phyloP scores from a whole-genome alignment of 2,888 invertebrate species.

The Pomacea canaliculata region DNA sequence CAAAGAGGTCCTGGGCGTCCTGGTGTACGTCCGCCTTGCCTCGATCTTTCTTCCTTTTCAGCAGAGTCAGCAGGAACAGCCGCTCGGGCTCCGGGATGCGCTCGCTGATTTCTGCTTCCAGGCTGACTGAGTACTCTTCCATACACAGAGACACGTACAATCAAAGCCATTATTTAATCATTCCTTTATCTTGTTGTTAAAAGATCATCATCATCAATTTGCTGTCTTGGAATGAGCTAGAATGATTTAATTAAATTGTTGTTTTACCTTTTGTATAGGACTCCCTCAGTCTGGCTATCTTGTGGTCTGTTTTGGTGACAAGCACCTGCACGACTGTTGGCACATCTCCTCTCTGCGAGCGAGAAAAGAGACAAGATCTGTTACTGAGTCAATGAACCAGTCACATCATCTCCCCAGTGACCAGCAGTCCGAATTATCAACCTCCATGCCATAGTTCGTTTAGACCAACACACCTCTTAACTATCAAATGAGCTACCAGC shows the following conservation, averaged over 20 bases:
- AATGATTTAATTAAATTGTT: too few species aligned
- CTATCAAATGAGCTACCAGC: too few species aligned
- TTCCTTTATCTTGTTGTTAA: too few species aligned
- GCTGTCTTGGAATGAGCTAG: too few species aligned
- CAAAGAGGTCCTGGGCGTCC: constrained; percentile 51
- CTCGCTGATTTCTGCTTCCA: constrained; percentile 52
- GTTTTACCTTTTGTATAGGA: constrained; percentile 53
- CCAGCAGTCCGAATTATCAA: too few species aligned
- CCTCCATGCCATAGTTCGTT: too few species aligned
- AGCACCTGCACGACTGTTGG: constrained; percentile 49
- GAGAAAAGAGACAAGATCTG: background rate
- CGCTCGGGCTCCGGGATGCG: constrained; percentile 46
- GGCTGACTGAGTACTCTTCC: constrained; percentile 50
- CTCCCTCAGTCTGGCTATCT: constrained; percentile 48
- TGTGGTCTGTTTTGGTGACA: constrained; percentile 39
- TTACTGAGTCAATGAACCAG: too few species aligned
- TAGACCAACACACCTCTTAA: too few species aligned
- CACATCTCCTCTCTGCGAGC: constrained; percentile 44
- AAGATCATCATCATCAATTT: too few species aligned
- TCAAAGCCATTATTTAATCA: background rate
- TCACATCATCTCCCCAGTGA: background rate
- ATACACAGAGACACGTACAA: background rate
- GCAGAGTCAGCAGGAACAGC: constrained; percentile 45
- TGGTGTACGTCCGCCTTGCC: constrained; percentile 42
- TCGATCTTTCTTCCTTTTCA: constrained; percentile 45